Percentiles rank a stretch among this genome's conserved stretches.
Conservation (phyloP, 2,797 vertebrate genomes). For the Vespertilio murinus region DNA sequence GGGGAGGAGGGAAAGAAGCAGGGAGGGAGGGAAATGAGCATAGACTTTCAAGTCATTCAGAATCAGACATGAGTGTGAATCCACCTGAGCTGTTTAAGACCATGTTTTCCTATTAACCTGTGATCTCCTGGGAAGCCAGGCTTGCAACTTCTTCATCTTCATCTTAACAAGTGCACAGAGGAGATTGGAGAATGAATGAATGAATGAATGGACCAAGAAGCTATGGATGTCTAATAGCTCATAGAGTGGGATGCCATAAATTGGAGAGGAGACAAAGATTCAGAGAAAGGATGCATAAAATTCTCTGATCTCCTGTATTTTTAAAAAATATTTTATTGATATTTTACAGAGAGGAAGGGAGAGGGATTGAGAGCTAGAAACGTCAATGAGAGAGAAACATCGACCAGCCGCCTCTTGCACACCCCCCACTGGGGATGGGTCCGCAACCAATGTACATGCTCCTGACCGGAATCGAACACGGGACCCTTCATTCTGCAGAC, state of each 20-base stretch:
- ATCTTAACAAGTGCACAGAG: not conserved
- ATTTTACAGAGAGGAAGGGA: too few species aligned
- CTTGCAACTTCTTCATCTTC: not conserved
- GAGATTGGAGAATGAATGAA: not conserved
- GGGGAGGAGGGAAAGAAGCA: not conserved
- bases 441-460: too few species aligned
- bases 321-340: not conserved
- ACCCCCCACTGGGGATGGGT: too few species aligned
- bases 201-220: not conserved
- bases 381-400: too few species aligned
- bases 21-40: not conserved
- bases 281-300: not conserved
- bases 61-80: not conserved
- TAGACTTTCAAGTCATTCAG: not conserved
- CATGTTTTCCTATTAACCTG: not conserved
- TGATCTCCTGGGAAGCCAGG: not conserved
- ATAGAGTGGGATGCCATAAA: not conserved
- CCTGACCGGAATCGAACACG: too few species aligned
- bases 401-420: too few species aligned
- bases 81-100: not conserved
- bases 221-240: not conserved
- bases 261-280: not conserved
- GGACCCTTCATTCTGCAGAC: too few species aligned
- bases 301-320: not conserved
- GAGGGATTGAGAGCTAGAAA: too few species aligned